Evolutionary conservation across 2,113 vertebrate species (phyloP).

Genomic region (Pygoscelis antarcticus): DNA sequence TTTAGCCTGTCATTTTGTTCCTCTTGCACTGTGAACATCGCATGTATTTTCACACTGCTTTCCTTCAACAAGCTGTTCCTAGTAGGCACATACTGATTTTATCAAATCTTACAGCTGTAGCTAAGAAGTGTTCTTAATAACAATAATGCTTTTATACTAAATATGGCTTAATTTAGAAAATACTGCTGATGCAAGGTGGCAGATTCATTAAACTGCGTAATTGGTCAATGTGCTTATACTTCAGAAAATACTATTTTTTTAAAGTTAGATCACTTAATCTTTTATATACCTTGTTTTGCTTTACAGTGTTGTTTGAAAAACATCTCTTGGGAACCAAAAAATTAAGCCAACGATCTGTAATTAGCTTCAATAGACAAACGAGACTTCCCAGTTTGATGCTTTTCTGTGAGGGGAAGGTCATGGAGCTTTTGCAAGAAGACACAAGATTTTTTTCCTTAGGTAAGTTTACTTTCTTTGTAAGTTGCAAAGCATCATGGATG

Average conservation of each 20-base stretch:
- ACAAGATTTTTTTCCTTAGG: not conserved
- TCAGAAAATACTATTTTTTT: conserved; percentile 19
- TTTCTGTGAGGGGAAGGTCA: not conserved
- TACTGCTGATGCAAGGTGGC: conserved; percentile 52
- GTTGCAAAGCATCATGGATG: not conserved
- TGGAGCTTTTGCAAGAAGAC: not conserved
- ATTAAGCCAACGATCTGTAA: not conserved
- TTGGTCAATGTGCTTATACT: conserved; percentile 43
- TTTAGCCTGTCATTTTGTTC: not conserved
- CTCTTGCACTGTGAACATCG: not conserved
- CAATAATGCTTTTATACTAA: conserved; percentile 61
- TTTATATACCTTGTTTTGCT: conserved; percentile 15
- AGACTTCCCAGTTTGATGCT: not conserved
- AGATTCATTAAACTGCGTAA: conserved; percentile 67
- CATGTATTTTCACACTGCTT: conserved; percentile 36
- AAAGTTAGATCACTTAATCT: not conserved
- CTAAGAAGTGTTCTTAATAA: conserved; percentile 61
- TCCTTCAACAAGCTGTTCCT: conserved; percentile 55
- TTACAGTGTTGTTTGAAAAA: conserved; percentile 7
- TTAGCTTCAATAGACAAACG: not conserved
- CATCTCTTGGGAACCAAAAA: conserved; percentile 16
- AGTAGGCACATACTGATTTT: conserved; percentile 64
- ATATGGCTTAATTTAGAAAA: conserved; percentile 68
- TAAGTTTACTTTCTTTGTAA: not conserved
- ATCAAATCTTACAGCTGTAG: conserved; percentile 64